Base-by-base conservation (phyloP, 2,888 invertebrate species). In the Campoletis raptor region DNA sequence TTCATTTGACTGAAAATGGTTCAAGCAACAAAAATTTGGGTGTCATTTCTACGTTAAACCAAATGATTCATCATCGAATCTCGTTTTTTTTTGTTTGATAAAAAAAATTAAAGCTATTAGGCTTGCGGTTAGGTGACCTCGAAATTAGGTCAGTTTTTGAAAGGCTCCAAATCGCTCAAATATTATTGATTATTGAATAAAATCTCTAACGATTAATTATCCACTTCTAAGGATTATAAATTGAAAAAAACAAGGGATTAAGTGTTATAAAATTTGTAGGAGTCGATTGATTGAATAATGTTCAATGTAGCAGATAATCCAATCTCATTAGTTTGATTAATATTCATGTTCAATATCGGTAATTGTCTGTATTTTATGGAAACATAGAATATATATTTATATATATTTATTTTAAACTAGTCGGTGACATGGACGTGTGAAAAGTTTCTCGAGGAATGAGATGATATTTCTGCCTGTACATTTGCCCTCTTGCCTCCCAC, bases 381-480 rank as follows among this genome's bases (percentile, higher is more conserved):
- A 24, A 48, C n/a, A 48, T 36, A 45, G 6, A 7, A 61, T n/a
- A 36, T 45, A 57, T n/a, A 36, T 45, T 45, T n/a, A 48, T 21
- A n/a, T 10, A 1, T 54, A 37, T 61, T 61, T 3, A 30, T 5
- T 30, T 61, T 37, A 67, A 76, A 48, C 37, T 54, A 69, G 36
- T 42, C 37, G 21, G 37, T n/a, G 37, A 72, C 69, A 54, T 57
- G 36, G 37, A 76, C 18, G 21, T 67, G 54, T n/a, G 30, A 69
- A 81, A 81, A 57, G 54, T 76, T 82, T 36, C 57, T 57, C 36
- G 45, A 73, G 81, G 24, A 52, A 73, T 18, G 69, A 76, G 57
- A 69, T 66, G 76, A 82, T 76, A 82, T 76, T 89, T 89, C 78
- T 83, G 85, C 61, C 73, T 48, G 74, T 85, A 78, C 72, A 69